Evolutionary conservation across 2,888 invertebrate species (phyloP).

Genomic region (Diarsia mendica): DNA sequence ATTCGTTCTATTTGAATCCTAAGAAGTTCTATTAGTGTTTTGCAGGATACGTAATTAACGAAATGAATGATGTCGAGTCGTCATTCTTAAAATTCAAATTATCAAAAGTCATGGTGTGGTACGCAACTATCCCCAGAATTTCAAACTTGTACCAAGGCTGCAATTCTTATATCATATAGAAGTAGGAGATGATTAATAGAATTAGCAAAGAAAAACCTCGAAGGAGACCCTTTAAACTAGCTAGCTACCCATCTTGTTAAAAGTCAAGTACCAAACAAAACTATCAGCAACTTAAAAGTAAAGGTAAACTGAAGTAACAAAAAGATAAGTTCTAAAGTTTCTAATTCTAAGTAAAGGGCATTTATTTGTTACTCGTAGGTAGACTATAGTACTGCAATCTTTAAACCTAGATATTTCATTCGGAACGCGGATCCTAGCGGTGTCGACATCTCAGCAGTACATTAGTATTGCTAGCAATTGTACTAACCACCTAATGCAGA

Average conservation of each 20-base stretch:
- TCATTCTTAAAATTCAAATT: too few species aligned
- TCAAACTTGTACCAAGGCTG: too few species aligned
- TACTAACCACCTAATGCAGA: conserved; percentile 44
- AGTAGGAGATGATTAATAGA: background rate
- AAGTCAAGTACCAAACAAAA: background rate
- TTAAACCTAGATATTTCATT: conserved; percentile 51
- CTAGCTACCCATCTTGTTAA: background rate
- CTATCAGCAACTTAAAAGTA: background rate
- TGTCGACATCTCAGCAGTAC: conserved; percentile 44
- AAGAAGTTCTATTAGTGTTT: too few species aligned
- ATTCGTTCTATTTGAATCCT: too few species aligned
- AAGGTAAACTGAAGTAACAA: background rate
- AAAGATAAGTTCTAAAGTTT: conserved; percentile 21
- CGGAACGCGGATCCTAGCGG: conserved; percentile 32
- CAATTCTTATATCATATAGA: too few species aligned
- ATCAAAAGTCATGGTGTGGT: too few species aligned
- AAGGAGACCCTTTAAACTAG: too few species aligned
- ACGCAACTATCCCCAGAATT: too few species aligned
- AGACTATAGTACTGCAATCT: conserved; percentile 28
- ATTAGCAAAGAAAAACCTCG: background rate
- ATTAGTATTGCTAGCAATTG: conserved; percentile 50
- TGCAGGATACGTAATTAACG: too few species aligned
- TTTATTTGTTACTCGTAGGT: conserved; percentile 22
- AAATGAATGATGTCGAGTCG: too few species aligned
- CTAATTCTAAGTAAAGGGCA: conserved; percentile 38